phyloP scores from a whole-genome alignment of 2,113 vertebrate species.

The Pandion haliaetus region DNA sequence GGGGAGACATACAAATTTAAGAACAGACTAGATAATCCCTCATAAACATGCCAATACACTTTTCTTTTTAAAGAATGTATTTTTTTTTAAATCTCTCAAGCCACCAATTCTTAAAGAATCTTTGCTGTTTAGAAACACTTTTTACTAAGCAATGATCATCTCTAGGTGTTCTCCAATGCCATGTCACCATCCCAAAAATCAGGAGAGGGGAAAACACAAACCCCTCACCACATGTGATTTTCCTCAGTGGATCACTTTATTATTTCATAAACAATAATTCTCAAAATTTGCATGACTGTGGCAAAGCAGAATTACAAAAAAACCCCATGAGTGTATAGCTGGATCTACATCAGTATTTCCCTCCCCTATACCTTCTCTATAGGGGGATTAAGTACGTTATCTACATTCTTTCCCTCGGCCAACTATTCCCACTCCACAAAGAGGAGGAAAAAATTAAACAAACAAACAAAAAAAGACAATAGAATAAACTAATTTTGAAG shows the following conservation, averaged over 20 bases:
- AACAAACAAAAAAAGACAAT: background rate
- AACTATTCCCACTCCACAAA: background rate
- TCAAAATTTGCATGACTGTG: background rate
- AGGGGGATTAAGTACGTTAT: rapidly evolving
- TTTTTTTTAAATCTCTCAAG: background rate
- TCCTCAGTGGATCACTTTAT: background rate
- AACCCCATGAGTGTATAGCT: rapidly evolving
- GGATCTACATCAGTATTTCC: background rate
- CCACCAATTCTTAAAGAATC: background rate
- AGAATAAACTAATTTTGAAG: background rate
- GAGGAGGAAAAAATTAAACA: background rate
- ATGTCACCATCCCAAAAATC: background rate
- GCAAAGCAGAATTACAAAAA: background rate
- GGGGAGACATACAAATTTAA: background rate
- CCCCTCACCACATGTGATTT: background rate
- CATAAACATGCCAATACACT: background rate
- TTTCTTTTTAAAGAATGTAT: background rate
- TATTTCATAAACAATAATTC: background rate
- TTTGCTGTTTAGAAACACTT: background rate
- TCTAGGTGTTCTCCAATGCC: background rate
- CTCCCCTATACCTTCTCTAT: background rate
- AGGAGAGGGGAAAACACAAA: background rate
- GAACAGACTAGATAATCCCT: background rate
- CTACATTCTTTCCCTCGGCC: background rate
- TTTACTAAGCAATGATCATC: background rate